phyloP scores from a whole-genome alignment of 2,888 invertebrate genomes.

The Trichacis sp. region DNA sequence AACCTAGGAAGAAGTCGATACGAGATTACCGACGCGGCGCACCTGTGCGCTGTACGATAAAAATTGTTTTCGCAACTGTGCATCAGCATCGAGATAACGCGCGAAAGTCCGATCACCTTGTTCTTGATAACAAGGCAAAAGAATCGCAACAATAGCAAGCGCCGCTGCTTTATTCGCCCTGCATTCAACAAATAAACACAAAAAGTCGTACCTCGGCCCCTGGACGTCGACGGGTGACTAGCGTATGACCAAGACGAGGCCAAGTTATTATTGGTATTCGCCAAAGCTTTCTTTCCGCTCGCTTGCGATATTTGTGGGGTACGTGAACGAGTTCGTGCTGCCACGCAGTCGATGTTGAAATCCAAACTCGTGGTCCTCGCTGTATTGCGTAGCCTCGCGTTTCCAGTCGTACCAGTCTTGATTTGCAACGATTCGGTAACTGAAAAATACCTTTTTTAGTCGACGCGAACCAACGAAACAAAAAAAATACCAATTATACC shows the following conservation, averaged over 20 bases:
- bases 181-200: too few relatives aligned
- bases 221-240: constrained; percentile 65
- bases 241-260: constrained; percentile 55
- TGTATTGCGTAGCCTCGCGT: constrained; percentile 54
- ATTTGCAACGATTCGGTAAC: constrained; percentile 63
- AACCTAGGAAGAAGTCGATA: constrained; percentile 26
- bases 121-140: not conserved
- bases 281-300: constrained; percentile 52
- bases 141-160: too few relatives aligned
- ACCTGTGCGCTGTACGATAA: constrained; percentile 30
- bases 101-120: constrained; percentile 6
- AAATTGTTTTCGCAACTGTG: constrained; percentile 33
- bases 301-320: constrained; percentile 60
- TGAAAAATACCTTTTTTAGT: too few relatives aligned
- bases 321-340: constrained; percentile 65
- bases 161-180: too few relatives aligned
- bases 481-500: constrained; percentile 47
- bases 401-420: constrained; percentile 54
- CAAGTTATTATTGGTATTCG: constrained; percentile 49
- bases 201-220: constrained; percentile 65
- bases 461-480: too few relatives aligned
- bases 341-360: constrained; percentile 64
- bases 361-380: constrained; percentile 48
- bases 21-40: constrained; percentile 29
- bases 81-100: constrained; percentile 21